Evolutionary conservation across 2,888 invertebrate species (phyloP).

Genomic region (Heterodera filipjevi): DNA sequence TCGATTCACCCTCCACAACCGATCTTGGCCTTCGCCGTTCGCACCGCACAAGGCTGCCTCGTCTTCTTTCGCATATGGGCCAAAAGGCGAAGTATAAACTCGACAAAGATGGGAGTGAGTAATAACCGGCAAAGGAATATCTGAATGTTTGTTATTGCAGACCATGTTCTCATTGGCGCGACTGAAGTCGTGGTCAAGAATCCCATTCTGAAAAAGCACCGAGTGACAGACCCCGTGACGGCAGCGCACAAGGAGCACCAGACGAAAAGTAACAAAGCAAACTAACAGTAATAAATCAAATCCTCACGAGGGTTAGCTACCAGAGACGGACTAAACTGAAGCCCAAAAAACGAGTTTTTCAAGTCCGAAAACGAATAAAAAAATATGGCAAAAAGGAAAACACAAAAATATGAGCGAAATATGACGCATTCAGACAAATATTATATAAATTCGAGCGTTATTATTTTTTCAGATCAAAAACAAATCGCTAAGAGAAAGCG

Average conservation of each 20-base stretch:
- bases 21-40: constrained; percentile 32
- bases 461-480: neutral
- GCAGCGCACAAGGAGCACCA: constrained; percentile 28
- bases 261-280: constrained; percentile 29
- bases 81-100: constrained; percentile 28
- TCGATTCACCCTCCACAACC: constrained; percentile 29
- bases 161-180: constrained; percentile 31
- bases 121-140: neutral
- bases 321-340: too few species aligned
- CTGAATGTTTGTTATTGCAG: constrained; percentile 22
- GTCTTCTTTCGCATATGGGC: constrained; percentile 23
- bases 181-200: constrained; percentile 26
- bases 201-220: constrained; percentile 24
- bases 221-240: constrained; percentile 5
- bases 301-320: too few species aligned
- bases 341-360: too few species aligned
- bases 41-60: constrained; percentile 29
- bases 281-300: too few species aligned
- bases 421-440: too few species aligned
- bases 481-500: constrained; percentile 4
- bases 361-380: too few species aligned
- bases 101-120: constrained; percentile 33
- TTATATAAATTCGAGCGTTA: too few species aligned
- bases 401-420: too few species aligned
- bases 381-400: too few species aligned